A percentile compares a stretch with the other conserved stretches of the same genome.
These are phyloP conservation scores for Congeria kusceri DNA, from an alignment of 2,888 invertebrate species.

Conservation along the genomic window DNA sequence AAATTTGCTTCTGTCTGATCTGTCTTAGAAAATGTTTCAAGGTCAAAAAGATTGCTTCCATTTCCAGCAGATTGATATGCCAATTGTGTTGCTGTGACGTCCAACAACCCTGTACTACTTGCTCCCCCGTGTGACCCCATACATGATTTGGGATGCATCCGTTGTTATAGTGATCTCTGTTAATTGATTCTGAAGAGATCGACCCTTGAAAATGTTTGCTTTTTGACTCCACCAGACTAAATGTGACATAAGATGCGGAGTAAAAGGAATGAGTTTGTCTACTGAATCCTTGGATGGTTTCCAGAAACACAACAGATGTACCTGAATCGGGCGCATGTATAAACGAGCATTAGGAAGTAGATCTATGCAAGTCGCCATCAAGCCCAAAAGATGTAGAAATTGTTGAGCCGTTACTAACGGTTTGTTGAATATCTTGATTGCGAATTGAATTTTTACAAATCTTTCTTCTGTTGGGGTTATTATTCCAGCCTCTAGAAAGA, in stretches of 20 bases:
- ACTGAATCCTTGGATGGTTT: background rate
- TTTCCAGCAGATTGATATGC: too few species aligned
- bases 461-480: too few species aligned
- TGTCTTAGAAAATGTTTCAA: constrained; percentile 14
- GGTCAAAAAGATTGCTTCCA: too few species aligned
- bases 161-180: background rate
- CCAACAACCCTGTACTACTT: background rate
- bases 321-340: background rate
- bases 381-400: too few species aligned
- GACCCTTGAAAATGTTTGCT: constrained; percentile 6
- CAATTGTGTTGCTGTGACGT: too few species aligned
- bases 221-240: constrained; percentile 3
- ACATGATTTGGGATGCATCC: background rate
- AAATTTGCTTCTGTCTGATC: constrained; percentile 6
- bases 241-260: background rate
- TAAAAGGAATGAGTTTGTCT: too few species aligned
- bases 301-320: background rate
- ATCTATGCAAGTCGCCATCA: too few species aligned
- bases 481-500: too few species aligned
- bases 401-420: too few species aligned
- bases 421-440: too few species aligned
- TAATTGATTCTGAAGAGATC: constrained; percentile 5
- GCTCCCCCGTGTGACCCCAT: too few species aligned
- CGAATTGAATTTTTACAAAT: too few species aligned
- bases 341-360: background rate